Evolutionary conservation across 1,140 invertebrate genomes (phyloP), one percentile per base, ranked within the genome.

Genomic region (Zaprionus inermis): DNA sequence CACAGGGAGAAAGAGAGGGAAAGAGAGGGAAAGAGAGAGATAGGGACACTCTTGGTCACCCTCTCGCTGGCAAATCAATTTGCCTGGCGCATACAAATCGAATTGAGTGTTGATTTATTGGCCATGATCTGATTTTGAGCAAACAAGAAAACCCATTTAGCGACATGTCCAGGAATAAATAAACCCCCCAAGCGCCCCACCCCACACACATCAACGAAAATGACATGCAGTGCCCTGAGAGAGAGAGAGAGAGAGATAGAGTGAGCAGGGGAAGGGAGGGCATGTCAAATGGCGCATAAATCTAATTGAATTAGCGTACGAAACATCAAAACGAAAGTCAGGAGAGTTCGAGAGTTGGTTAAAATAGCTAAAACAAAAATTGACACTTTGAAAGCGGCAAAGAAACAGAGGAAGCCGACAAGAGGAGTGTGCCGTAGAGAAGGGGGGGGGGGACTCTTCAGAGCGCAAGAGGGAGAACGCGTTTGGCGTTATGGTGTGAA

Each of bases 41-140:
- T 11, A 2, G 38, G 36, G 36, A 14, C 0, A n/a, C n/a, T n/a
- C 5, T 5, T 38, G 36, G 38, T 44, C 38, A 44, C 32, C 38
- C 63, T 58, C 34, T 18, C 11, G 10, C 10, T 46, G 64, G 54
- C 63, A 72, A 72, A 72, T 72, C 64, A 59, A 72, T 72, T 72
- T 72, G 70, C 63, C 64, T 51, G 67, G 59, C 57, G 52, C 46
- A 58, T 22, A 70, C 52, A 78, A 85, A 83, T 84, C 81, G 78
- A 85, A 84, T 84, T 78, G 81, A 81, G 82, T 85, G 79, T 85
- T 85, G 82, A 85, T 85, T 85, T 85, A 88, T 85, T 86, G 82
- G 72, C 82, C 79, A 88, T 85, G 82, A 85, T 85, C 82, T 85
- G 82, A 86, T 85, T 86, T 86, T 79, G 78, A 86, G 73, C 75